Evolutionary conservation across 2,888 invertebrate species (phyloP).

Genomic region (Euspilapteryx auroguttella): DNA sequence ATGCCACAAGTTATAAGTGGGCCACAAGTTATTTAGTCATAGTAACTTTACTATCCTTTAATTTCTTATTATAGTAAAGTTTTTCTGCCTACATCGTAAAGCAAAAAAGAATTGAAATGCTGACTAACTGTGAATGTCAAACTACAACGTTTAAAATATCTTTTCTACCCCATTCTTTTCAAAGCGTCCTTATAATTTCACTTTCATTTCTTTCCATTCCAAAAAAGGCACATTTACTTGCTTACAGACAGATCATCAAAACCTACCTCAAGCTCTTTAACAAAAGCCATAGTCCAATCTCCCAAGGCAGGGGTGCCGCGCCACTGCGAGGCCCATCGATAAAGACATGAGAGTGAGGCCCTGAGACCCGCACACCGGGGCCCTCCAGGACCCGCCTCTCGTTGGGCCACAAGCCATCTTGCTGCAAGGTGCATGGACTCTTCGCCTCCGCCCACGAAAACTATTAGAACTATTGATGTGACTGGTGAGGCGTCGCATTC

Average conservation of each 20-base stretch:
- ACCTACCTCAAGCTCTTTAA: slow-evolving; percentile 62
- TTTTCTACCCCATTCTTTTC: no score
- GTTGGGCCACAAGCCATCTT: slow-evolving; percentile 38
- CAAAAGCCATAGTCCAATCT: slow-evolving; percentile 67
- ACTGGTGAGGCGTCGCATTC: slow-evolving; percentile 58
- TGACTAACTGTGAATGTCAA: no score
- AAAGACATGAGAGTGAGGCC: slow-evolving; percentile 65
- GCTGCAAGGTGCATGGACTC: slow-evolving; percentile 25
- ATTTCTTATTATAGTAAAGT: no score
- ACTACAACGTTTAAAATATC: no score
- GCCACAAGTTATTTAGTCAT: no score
- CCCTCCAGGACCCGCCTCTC: slow-evolving; percentile 28
- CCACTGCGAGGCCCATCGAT: slow-evolving; percentile 69
- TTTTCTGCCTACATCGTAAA: no score
- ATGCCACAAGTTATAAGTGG: no score
- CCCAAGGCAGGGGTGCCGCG: slow-evolving; percentile 65
- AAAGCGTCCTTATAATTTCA: no score
- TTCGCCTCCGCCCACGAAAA: slow-evolving; percentile 44
- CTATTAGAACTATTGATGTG: slow-evolving; percentile 61
- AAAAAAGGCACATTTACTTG: slow-evolving; percentile 1
- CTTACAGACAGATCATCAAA: no score
- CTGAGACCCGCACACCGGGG: slow-evolving; percentile 60
- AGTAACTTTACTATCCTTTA: no score
- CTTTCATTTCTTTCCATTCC: no score
- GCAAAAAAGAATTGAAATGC: no score